These are phyloP conservation scores for Microcaecilia unicolor DNA, from an alignment of 2,797 vertebrate species.

Conservation along the genomic window DNA sequence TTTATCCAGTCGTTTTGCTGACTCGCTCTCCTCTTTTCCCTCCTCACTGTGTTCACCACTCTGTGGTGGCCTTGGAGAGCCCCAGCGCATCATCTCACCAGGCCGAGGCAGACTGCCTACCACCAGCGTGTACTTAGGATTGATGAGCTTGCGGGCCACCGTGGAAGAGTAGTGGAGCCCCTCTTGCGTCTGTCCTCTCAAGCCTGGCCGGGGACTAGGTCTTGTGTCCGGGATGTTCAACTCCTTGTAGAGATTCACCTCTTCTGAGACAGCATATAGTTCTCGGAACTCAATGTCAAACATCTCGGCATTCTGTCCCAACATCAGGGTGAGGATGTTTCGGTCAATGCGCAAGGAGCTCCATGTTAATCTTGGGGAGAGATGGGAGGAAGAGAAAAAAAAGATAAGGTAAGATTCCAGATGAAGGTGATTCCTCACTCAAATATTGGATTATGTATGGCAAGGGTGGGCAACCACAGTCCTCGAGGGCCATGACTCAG, in stretches of 20 bases:
- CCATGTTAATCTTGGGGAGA: conserved; percentile 89
- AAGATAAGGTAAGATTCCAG: not conserved
- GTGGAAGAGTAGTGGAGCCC: conserved; percentile 52
- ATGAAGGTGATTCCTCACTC: not conserved
- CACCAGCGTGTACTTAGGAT: conserved; percentile 80
- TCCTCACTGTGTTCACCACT: conserved; percentile 23
- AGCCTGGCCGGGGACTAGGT: not conserved
- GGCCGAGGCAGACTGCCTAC: conserved; percentile 41
- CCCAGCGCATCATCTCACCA: conserved; percentile 59
- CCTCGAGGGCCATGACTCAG: too few species aligned
- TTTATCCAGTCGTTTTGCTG: conserved; percentile 39
- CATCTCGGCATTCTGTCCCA: conserved; percentile 79
- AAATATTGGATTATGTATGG: not conserved
- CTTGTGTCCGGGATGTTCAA: conserved; percentile 55
- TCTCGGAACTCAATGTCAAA: conserved; percentile 87
- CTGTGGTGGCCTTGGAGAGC: conserved; percentile 17
- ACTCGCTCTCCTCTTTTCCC: conserved; percentile 20
- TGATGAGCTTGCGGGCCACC: conserved; percentile 81
- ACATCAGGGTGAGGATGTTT: conserved; percentile 80
- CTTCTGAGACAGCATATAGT: conserved; percentile 82
- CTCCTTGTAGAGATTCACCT: conserved; percentile 73
- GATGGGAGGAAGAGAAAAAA: not conserved
- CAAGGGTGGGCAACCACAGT: too few species aligned
- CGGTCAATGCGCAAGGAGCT: conserved; percentile 79
- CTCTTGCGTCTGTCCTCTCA: conserved; percentile 28